These are phyloP conservation scores for Suillia variegata DNA, from an alignment of 2,888 invertebrate genomes.

Conservation along the genomic window DNA sequence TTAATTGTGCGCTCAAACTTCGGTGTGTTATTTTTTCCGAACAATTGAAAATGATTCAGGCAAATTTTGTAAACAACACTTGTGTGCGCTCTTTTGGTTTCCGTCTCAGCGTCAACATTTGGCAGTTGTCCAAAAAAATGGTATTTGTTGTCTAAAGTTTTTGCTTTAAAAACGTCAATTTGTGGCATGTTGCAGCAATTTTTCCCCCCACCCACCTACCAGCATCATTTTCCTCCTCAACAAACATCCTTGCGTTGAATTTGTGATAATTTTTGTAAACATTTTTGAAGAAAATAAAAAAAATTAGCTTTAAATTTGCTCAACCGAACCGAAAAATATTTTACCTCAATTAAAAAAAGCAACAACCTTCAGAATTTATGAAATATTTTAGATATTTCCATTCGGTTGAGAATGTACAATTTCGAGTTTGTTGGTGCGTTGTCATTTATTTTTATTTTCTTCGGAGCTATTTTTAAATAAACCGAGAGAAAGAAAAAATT, in stretches of 20 bases:
- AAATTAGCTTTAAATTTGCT: not conserved
- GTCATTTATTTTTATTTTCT: not conserved
- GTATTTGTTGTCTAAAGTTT: too few relatives aligned
- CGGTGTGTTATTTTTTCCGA: too few relatives aligned
- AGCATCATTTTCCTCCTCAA: too few relatives aligned
- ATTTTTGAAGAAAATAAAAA: too few relatives aligned
- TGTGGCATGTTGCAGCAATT: not conserved
- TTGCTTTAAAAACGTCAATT: not conserved
- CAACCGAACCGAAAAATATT: not conserved
- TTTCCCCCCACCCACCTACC: not conserved
- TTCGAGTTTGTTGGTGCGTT: not conserved
- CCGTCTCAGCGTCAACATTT: not conserved
- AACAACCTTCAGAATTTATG: conserved; percentile 1
- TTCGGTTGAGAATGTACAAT: not conserved
- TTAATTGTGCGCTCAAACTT: too few relatives aligned
- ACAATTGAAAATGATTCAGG: too few relatives aligned
- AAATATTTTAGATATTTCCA: not conserved
- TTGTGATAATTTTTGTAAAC: too few relatives aligned
- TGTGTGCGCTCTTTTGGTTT: too few relatives aligned
- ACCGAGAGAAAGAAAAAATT: too few relatives aligned
- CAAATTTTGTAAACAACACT: too few relatives aligned
- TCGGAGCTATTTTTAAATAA: not conserved
- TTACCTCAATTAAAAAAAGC: not conserved
- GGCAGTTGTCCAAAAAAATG: not conserved
- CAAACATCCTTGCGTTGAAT: too few relatives aligned